Evolutionary conservation across 2,888 invertebrate species (phyloP).

Genomic region (Thera britannica): DNA sequence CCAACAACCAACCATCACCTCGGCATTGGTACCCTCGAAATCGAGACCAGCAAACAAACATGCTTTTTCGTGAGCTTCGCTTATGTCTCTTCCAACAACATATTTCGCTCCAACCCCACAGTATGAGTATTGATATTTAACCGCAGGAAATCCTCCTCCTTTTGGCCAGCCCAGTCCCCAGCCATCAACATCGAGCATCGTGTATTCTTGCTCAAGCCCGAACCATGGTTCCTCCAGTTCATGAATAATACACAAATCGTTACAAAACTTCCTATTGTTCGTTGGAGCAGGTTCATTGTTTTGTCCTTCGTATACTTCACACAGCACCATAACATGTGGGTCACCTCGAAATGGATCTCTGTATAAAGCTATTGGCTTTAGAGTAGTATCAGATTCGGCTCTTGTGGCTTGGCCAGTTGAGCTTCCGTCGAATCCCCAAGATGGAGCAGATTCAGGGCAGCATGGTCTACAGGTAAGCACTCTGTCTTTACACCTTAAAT

Average conservation of each 20-base stretch:
- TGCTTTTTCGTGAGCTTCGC: constrained; percentile 92
- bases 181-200: constrained; percentile 93
- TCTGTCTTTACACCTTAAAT: constrained; percentile 88
- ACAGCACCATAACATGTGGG: constrained; percentile 94
- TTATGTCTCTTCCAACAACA: constrained; percentile 96
- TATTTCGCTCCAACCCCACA: constrained; percentile 98
- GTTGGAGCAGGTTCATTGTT: constrained; percentile 88
- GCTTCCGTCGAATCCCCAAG: constrained; percentile 97
- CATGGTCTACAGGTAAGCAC: constrained; percentile 87
- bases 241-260: constrained; percentile 88
- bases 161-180: constrained; percentile 97
- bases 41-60: constrained; percentile 97
- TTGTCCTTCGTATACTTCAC: constrained; percentile 91
- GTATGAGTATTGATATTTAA: constrained; percentile 95
- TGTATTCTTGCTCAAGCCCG: constrained; percentile 96
- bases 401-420: constrained; percentile 93
- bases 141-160: constrained; percentile 93
- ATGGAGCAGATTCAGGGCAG: constrained; percentile 84
- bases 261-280: constrained; percentile 89
- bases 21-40: constrained; percentile 97
- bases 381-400: constrained; percentile 95
- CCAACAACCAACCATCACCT: constrained; percentile 98
- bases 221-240: constrained; percentile 92
- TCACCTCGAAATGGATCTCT: constrained; percentile 95
- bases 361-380: constrained; percentile 94